Evolutionary conservation across 2,113 vertebrate genomes (phyloP).

Genomic region (Pogona vitticeps): DNA sequence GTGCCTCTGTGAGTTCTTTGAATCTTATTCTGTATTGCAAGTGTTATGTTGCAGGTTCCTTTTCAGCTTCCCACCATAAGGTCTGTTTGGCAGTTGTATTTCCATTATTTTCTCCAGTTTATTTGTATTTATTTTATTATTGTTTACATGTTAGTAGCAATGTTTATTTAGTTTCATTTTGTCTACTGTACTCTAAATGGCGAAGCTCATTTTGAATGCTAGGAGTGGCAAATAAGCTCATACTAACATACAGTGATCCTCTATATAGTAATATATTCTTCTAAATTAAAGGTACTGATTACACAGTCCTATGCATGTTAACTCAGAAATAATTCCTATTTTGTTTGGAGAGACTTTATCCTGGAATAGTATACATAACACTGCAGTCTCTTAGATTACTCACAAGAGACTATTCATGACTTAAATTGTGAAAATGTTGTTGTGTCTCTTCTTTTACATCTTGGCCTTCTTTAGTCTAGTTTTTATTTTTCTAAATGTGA

Average conservation of each 20-base stretch:
- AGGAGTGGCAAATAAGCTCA: neutral
- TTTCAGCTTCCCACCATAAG: neutral
- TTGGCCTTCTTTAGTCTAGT: conserved; percentile 38
- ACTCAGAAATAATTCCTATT: neutral
- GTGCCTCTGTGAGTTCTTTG: neutral
- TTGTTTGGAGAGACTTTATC: neutral
- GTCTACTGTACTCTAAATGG: neutral
- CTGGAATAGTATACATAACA: neutral
- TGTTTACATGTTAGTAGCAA: too few species aligned
- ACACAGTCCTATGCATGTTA: neutral
- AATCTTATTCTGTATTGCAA: neutral
- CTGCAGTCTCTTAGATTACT: too few species aligned
- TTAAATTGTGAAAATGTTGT: neutral
- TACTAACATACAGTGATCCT: neutral
- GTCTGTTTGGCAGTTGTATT: neutral
- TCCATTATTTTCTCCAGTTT: neutral
- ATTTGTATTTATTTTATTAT: neutral
- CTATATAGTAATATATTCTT: neutral
- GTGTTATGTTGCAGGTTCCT: neutral
- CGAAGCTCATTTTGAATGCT: neutral
- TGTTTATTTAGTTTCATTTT: neutral
- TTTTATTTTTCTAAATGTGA: conserved; percentile 37
- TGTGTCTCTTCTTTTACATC: neutral
- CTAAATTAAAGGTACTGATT: neutral
- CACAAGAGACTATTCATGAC: neutral